A percentile compares a stretch with the other conserved stretches of the same genome.
phyloP scores from a whole-genome alignment of 2,888 invertebrate genomes.

The Lysandra coridon region DNA sequence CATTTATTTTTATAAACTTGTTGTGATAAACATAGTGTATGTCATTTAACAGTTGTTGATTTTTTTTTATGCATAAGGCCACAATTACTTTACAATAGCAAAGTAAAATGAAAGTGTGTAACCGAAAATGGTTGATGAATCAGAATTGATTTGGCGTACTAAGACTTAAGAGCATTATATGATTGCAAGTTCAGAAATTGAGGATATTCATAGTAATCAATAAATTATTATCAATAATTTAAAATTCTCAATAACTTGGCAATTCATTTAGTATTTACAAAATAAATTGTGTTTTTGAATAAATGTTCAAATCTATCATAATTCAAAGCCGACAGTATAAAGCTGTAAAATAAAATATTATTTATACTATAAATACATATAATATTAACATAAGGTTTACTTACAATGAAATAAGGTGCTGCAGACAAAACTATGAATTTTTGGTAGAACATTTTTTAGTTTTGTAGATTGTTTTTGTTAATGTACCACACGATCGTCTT shows the following conservation, averaged over 20 bases:
- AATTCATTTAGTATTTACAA: background rate
- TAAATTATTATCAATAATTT: background rate
- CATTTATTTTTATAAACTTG: slow-evolving; percentile 79
- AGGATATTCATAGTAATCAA: background rate
- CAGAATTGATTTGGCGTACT: background rate
- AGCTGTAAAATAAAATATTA: slow-evolving; percentile 5
- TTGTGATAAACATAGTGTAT: slow-evolving; percentile 48
- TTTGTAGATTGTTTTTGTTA: slow-evolving; percentile 54
- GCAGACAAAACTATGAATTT: slow-evolving; percentile 24
- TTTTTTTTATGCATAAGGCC: slow-evolving; percentile 18
- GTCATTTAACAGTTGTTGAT: slow-evolving; percentile 49
- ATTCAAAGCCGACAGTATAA: background rate
- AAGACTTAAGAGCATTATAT: background rate
- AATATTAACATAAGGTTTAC: background rate
- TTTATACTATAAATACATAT: background rate
- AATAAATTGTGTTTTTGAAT: background rate
- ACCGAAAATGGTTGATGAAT: background rate
- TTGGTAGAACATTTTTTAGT: slow-evolving; percentile 28
- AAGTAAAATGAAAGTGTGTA: background rate
- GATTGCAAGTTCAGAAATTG: background rate
- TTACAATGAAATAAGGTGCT: slow-evolving; percentile 12
- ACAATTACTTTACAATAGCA: slow-evolving; percentile 1
- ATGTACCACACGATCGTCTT: slow-evolving; percentile 40
- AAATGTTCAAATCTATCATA: background rate
- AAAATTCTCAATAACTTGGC: too few species aligned